Percentiles rank a stretch among this genome's conserved stretches.
Evolutionary conservation across 2,113 vertebrate species (phyloP).

Genomic region (Notiomystis cincta): DNA sequence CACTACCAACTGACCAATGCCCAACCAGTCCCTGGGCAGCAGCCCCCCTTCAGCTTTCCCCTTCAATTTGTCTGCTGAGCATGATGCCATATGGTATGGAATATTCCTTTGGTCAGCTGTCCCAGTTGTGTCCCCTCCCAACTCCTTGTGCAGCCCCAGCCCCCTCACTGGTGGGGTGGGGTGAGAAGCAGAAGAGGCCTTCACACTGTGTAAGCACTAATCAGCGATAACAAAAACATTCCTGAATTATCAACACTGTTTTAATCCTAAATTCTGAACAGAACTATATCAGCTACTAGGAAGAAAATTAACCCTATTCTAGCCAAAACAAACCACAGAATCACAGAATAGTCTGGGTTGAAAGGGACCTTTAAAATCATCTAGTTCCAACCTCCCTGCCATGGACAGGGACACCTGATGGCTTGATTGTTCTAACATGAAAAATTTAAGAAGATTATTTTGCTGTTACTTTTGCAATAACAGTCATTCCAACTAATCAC

Average conservation of each 20-base stretch:
- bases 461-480: neutral
- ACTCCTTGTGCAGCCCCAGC: neutral
- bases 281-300: neutral
- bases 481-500: neutral
- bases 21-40: neutral
- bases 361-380: neutral
- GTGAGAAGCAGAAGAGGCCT: neutral
- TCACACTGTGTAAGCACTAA: neutral
- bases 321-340: neutral
- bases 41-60: neutral
- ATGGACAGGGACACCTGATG: neutral
- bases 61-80: neutral
- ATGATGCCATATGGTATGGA: neutral
- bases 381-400: neutral
- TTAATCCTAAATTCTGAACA: neutral
- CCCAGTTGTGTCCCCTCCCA: neutral
- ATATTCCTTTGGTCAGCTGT: neutral
- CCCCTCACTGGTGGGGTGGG: neutral
- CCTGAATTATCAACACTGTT: neutral
- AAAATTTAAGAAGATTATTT: neutral
- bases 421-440: neutral
- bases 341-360: neutral
- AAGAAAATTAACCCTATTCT: neutral
- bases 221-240: neutral
- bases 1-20: neutral